Base-by-base conservation (phyloP, 2,113 vertebrate species). In the Epinephelus moara region DNA sequence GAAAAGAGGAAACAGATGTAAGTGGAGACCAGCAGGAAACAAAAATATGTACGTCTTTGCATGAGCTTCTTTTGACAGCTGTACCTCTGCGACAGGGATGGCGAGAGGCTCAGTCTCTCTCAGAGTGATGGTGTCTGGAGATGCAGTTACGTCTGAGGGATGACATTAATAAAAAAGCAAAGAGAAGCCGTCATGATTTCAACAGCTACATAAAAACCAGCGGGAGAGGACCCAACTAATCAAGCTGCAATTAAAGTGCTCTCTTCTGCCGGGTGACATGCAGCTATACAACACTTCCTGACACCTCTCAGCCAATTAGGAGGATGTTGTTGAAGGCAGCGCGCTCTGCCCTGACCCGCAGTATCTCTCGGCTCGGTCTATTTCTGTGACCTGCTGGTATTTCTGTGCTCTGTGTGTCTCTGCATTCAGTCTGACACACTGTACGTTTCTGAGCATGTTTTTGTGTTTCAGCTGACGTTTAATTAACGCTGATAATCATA, bases 101-200 rank as follows among this genome's bases (percentile, higher is more conserved):
- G 42, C 5, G 8, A 92, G 82, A 0, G 93, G 95, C 67, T 95
- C 94, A 0, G 2, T 56, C 75, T 98, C 97, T 37, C 9, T 90
- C 74, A 98, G 78, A 0, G 96, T 97, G 90, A 98, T 97, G 67
- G 25, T 66, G 1, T 96, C 95, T 6, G 93, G 94, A 17, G 95
- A 84, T 1, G 91, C 93, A 2, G 94, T 95, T 17, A 94, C 81
- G 37, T 23, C 95, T 95, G 85, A 1, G 11, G 18, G 62, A n/a
- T 50, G 9, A 55, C n/a, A 14, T 82, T n/a, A 56, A 63, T 57
- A 37, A 82, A 40, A n/a, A n/a, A 40, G 66, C 64, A 53, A 30
- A 8, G 11, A 45, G 8, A 45, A 45, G 42, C 11, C 11, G 42
- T 11, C 57, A 21, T 7, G 2, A 47, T 75, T 68, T 83, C 66